Conservation (phyloP, 2,113 vertebrate genomes). For the Strix aluco region DNA sequence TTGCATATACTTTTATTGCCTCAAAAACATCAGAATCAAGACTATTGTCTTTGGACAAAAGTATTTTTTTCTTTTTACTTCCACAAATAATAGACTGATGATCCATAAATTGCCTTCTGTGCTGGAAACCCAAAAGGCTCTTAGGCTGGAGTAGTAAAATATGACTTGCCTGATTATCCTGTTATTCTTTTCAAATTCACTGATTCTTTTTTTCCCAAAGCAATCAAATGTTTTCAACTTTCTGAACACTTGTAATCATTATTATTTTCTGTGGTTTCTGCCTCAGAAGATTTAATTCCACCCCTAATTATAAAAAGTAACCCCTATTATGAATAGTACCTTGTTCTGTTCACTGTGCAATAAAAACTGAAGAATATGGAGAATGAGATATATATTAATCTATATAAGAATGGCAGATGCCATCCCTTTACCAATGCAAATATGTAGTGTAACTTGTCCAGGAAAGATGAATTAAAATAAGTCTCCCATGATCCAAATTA, state of each 20-base stretch:
- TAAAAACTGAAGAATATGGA: not conserved
- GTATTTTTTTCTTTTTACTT: not conserved
- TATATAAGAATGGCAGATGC: not conserved
- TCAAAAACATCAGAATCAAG: conserved; percentile 20
- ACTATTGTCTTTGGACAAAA: conserved; percentile 15
- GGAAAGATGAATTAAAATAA: not conserved
- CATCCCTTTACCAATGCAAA: not conserved
- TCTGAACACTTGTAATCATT: not conserved
- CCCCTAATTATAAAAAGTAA: not conserved
- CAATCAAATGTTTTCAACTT: conserved; percentile 45
- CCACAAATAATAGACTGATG: not conserved
- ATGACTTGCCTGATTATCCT: conserved; percentile 29
- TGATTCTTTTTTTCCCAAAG: not conserved
- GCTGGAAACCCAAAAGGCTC: not conserved
- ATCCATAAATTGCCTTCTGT: conserved; percentile 33
- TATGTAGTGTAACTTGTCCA: not conserved
- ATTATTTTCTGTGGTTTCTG: not conserved
- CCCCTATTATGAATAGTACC: not conserved
- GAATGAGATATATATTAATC: not conserved
- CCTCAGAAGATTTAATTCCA: not conserved
- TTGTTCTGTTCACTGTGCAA: not conserved
- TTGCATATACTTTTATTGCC: not conserved
- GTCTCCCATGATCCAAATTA: not conserved
- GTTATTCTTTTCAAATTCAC: not conserved
- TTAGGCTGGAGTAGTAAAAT: not conserved